Base-by-base conservation (phyloP, 1,140 invertebrate species). In the Dinoponera quadriceps region DNA sequence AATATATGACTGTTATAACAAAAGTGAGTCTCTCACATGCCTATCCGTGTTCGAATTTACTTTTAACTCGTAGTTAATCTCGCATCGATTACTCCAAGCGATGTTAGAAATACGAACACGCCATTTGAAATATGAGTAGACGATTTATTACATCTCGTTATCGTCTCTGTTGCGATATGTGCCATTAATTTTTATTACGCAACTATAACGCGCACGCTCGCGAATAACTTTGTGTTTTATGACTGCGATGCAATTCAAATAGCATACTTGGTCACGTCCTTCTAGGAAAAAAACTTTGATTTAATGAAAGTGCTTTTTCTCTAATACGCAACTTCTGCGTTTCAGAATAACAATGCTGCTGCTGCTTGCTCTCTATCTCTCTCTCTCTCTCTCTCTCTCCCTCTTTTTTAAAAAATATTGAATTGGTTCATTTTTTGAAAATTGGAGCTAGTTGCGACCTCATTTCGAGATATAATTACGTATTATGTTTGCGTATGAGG, bases 121-220 rank as follows among this genome's bases (percentile, higher is more conserved):
- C 0, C 11, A 66, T 25, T 69, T 14, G 18, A 48, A 55, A 55
- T 29, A 68, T 25, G 4, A 65, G 27, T 33, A n/a, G 1, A 16
- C 44, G 4, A 33, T 68, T 27, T 68, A 57, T 44, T 3, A 27
- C 20, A 54, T 54, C 59, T 51, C 48, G 44, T 25, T 77, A 66
- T 66, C 48, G 18, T 33, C 14, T 33, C 14, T 49, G 2, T 68
- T 54, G 7, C 25, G n/a, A 68, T 18, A 27, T 68, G 20, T 66
- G 29, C 2, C 16, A 44, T 77, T 38, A 62, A 49, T 55, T 55
- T 33, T 33, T 29, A 63, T 63, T 51, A 22, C 14, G 27, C 55
- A 78, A 78, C 49, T 68, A 68, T 57, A 78, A 14, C 29, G 44
- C 44, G 68, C 22, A 16, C 5, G 18, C 29, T 33, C 5, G 5